Percentiles rank a stretch among this genome's conserved stretches.
Evolutionary conservation across 2,113 vertebrate species (phyloP).

Genomic region (Leuciscus idus): DNA sequence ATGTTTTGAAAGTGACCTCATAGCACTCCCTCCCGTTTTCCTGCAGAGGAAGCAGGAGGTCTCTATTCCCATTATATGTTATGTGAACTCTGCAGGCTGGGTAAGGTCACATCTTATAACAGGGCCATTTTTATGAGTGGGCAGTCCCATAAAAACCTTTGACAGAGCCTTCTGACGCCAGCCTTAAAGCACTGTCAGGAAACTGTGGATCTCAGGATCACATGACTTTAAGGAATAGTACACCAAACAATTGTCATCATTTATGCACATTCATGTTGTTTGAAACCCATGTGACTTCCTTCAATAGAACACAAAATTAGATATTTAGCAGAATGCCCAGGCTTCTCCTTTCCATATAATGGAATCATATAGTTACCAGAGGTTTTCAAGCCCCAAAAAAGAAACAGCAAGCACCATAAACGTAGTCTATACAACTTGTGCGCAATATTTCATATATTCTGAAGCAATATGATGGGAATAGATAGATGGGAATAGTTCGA

Average conservation of each 20-base stretch:
- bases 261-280: not conserved
- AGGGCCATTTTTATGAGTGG: not conserved
- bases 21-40: constrained; percentile 64
- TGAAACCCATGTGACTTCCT: not conserved
- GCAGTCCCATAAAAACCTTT: not conserved
- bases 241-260: not conserved
- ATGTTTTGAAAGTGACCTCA: constrained; percentile 75
- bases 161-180: not conserved
- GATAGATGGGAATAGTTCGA: not conserved
- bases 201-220: not conserved
- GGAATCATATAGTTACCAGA: not conserved
- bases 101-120: constrained; percentile 25
- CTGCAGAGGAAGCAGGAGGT: constrained; percentile 55
- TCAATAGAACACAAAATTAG: not conserved
- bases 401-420: not conserved
- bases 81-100: constrained; percentile 21
- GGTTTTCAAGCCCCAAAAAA: not conserved
- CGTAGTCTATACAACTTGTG: not conserved
- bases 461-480: not conserved
- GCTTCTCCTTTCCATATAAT: not conserved
- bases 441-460: not conserved
- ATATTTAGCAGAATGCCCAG: not conserved
- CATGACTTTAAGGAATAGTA: not conserved
- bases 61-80: constrained; percentile 4
- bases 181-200: not conserved